Evolutionary conservation across 2,113 vertebrate genomes (phyloP).

Genomic region (Cheirogaleus medius): DNA sequence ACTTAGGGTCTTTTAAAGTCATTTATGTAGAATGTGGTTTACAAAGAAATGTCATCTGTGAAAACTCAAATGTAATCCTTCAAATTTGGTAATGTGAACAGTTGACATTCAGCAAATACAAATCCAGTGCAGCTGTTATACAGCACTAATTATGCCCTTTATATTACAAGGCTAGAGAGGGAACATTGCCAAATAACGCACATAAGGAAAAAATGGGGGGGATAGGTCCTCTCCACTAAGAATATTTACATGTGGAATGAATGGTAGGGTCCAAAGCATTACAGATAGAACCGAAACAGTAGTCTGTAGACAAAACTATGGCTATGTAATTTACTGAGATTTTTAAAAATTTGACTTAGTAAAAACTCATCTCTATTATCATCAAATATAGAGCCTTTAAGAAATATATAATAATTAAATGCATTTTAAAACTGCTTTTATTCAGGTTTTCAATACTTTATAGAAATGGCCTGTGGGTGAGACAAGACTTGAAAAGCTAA

Average conservation of each 20-base stretch:
- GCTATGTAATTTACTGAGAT: neutral
- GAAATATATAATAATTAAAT: neutral
- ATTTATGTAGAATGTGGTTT: neutral
- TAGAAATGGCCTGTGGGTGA: neutral
- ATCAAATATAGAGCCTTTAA: neutral
- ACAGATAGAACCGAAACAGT: neutral
- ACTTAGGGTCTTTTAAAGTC: slow-evolving; percentile 9
- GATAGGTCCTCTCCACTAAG: neutral
- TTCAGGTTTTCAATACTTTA: neutral
- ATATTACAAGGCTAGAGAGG: slow-evolving; percentile 31
- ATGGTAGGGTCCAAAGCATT: neutral
- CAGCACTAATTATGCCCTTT: slow-evolving; percentile 25
- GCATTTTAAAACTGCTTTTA: neutral
- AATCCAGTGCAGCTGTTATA: slow-evolving; percentile 40
- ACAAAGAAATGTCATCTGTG: neutral
- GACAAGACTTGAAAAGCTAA: neutral
- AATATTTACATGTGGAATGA: slow-evolving; percentile 55
- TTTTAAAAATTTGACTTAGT: neutral
- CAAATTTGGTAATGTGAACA: slow-evolving; percentile 44
- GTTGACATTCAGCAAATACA: slow-evolving; percentile 68
- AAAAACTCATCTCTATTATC: neutral
- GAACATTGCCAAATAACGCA: neutral
- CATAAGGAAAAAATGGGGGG: slow-evolving; percentile 40
- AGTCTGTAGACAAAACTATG: neutral
- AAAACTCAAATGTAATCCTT: slow-evolving; percentile 56